Percentiles rank a stretch among this genome's conserved stretches.
These are phyloP conservation scores for Acipenser oxyrinchus DNA, from an alignment of 2,797 vertebrate genomes.

Conservation along the genomic window DNA sequence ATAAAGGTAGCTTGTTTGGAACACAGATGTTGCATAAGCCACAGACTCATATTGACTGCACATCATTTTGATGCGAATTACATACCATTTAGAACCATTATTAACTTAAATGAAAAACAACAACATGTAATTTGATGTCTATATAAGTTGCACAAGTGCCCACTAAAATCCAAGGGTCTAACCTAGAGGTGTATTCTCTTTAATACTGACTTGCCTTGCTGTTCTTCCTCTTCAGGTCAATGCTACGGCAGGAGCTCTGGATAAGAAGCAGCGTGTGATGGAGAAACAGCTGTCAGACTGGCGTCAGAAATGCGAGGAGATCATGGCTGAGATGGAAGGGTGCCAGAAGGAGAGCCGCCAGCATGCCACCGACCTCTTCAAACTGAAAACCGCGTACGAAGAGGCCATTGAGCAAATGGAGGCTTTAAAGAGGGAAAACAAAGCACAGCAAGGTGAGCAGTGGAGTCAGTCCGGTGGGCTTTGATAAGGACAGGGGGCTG, in stretches of 20 bases:
- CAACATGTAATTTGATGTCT: no score
- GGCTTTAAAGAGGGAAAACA: constrained; percentile 60
- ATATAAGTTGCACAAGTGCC: no score
- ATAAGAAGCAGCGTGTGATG: constrained; percentile 67
- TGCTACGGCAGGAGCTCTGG: constrained; percentile 43
- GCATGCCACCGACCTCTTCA: constrained; percentile 64
- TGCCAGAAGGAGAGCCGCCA: constrained; percentile 69
- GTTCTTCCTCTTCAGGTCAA: constrained; percentile 44
- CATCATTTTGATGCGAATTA: no score
- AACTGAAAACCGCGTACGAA: constrained; percentile 63
- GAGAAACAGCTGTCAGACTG: constrained; percentile 71
- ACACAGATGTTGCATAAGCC: no score
- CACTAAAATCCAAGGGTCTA: no score
- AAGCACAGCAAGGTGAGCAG: constrained; percentile 60
- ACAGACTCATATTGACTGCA: no score
- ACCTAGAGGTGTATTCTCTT: neutral
- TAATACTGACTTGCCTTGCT: neutral
- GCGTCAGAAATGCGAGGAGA: constrained; percentile 68
- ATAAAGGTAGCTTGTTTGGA: no score
- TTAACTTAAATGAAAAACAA: no score
- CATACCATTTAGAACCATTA: no score
- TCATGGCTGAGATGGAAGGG: constrained; percentile 60
- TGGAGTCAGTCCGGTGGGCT: neutral
- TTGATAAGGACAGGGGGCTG: no score
- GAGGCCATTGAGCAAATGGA: constrained; percentile 65